Evolutionary conservation across 2,888 invertebrate genomes (phyloP), one percentile per base, ranked within the genome.

Genomic region (Mesorhabditis sp.): DNA sequence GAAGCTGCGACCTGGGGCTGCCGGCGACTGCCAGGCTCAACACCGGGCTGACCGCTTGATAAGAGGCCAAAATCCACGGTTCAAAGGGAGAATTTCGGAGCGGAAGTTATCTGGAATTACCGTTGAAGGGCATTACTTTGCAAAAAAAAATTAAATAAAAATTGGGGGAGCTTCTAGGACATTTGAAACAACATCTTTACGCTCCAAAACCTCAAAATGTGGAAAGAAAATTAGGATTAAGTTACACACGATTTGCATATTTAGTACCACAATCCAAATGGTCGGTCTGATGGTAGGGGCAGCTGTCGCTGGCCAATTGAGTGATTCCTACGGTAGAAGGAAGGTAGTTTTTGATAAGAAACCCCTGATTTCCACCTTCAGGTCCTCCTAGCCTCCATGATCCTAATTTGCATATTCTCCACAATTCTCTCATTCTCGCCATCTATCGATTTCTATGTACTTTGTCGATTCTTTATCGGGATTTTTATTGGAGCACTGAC

Each of bases 401-500:
- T 71, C 45, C 42, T 74, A 13, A 78, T 76, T 69, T 69, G 74
- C n/a, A 67, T 75, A 15, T 71, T 70, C 62, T 75, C 76, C 4
- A 69, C 72, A 0, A 42, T 63, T 41, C 76, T 76, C 5, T 73
- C 77, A 4, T 78, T 79, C 62, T 71, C 74, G 0, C 67, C 72
- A 0, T 70, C 70, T 4, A 75, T 79, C 42, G 79, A 79, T 65
- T 45, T 70, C 13, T 79, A 72, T 45, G 72, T 79, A 4, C 65
- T 77, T 42, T 67, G 72, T 67, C 74, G 79, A n/a, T 79, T 79
- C 63, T 73, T 77, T 61, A 75, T 77, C 43, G 79, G 79, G 61
- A 70, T 78, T 7, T 74, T 72, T 67, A 74, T 75, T 67, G 79
- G 79, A 44, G 72, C 72, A 10, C 63, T 76, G 4, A 74, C 72